Evolutionary conservation across 2,113 vertebrate species (phyloP).

Genomic region (Rhodinocichla rosea): DNA sequence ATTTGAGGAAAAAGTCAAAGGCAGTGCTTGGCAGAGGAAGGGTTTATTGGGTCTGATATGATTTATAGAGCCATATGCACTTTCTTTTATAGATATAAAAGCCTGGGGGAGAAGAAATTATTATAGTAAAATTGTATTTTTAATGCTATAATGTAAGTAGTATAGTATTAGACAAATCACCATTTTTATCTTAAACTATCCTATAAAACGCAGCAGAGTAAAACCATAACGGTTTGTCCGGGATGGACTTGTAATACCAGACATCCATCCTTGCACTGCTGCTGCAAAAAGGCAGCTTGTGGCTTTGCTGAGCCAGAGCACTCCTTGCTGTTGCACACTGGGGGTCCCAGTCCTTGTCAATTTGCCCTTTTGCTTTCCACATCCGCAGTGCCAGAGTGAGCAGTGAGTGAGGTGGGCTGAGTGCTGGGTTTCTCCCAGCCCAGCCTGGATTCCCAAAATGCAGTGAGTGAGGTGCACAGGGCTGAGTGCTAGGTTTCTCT

Average conservation of each 20-base stretch:
- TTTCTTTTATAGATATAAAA: constrained; percentile 44
- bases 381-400: fast-evolving
- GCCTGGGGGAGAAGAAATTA: constrained; percentile 7
- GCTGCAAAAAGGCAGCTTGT: not conserved
- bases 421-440: not conserved
- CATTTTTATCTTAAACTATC: constrained; percentile 2
- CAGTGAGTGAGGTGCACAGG: too few species aligned
- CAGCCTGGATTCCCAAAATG: not conserved
- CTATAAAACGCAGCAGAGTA: constrained; percentile 10
- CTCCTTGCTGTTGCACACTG: fast-evolving
- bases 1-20: constrained; percentile 24
- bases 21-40: not conserved
- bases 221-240: constrained; percentile 1
- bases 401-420: not conserved
- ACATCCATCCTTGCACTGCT: not conserved
- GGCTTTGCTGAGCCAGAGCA: not conserved
- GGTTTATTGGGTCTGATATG: constrained; percentile 45
- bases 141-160: constrained; percentile 20
- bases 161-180: constrained; percentile 27
- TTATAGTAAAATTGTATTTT: constrained; percentile 39
- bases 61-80: constrained; percentile 55
- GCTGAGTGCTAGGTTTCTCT: too few species aligned
- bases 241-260: not conserved
- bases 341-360: fast-evolving
- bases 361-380: not conserved